A percentile compares a stretch with the other conserved stretches of the same genome.
Conservation (phyloP, 2,888 invertebrate species). For the Pristionchus japonicus region DNA sequence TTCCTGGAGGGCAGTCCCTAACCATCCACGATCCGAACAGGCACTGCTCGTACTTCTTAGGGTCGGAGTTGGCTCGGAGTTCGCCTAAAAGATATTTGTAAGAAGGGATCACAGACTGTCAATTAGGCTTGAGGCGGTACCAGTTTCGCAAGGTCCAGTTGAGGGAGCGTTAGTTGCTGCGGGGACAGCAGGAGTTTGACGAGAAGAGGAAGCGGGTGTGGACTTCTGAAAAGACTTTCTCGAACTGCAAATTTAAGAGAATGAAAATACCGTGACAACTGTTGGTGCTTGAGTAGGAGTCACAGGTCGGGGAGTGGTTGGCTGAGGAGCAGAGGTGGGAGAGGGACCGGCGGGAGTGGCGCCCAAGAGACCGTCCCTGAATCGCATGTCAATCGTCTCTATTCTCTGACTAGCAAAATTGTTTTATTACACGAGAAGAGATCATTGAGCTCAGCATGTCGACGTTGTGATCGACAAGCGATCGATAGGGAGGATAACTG, state of each 20-base stretch:
- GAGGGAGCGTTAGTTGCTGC: not conserved
- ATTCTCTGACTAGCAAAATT: not conserved
- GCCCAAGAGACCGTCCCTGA: not conserved
- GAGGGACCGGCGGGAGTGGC: not conserved
- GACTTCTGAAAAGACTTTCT: not conserved
- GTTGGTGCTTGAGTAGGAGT: not conserved
- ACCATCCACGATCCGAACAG: conserved; percentile 33
- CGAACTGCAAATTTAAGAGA: not conserved
- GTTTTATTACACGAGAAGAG: no score
- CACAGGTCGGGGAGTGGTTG: not conserved
- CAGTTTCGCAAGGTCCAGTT: not conserved
- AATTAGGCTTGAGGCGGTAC: no score
- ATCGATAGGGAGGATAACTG: not conserved
- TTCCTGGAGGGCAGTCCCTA: conserved; percentile 22
- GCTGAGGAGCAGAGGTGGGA: not conserved
- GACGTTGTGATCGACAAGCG: not conserved
- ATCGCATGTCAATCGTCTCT: not conserved
- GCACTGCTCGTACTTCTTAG: conserved; percentile 42
- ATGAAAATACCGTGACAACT: not conserved
- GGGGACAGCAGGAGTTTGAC: not conserved
- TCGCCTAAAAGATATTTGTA: conserved; percentile 10
- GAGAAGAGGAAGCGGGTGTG: not conserved
- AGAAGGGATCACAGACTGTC: not conserved
- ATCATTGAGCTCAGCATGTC: no score
- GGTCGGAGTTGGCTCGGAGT: conserved; percentile 2